Conservation (phyloP, 1,140 invertebrate species). For the Ptiloglossa arizonensis region DNA sequence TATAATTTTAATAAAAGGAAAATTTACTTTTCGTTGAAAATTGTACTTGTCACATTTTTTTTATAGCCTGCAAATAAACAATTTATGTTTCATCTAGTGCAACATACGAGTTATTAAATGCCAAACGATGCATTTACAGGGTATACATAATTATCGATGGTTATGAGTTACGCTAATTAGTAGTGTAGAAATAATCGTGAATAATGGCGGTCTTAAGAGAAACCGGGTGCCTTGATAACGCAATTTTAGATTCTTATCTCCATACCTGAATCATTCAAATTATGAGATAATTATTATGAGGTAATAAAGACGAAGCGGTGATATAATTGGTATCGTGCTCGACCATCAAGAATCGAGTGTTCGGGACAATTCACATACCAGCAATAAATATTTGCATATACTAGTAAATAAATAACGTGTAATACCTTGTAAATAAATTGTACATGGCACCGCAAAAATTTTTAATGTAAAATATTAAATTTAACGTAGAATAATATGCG, state of each 20-base stretch:
- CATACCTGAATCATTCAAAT: background rate
- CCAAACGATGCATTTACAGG: background rate
- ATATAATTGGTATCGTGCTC: conserved; percentile 5
- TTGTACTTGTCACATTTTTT: too few relatives aligned
- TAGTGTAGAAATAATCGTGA: conserved; percentile 16
- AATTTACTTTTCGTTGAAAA: too few relatives aligned
- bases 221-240: conserved; percentile 26
- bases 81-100: background rate
- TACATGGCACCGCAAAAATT: background rate
- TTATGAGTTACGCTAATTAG: conserved; percentile 36
- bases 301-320: background rate
- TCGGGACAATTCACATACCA: background rate
- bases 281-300: too few relatives aligned
- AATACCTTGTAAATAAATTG: background rate
- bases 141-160: conserved; percentile 5
- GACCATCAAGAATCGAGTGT: background rate
- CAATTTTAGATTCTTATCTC: conserved; percentile 27
- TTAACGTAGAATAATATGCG: too few relatives aligned
- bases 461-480: background rate
- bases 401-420: background rate
- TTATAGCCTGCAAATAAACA: too few relatives aligned
- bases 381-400: background rate
- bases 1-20: too few relatives aligned
- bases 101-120: background rate
- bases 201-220: conserved; percentile 26